phyloP scores from a whole-genome alignment of 2,797 vertebrate genomes.

The Cyprinodon diabolis region DNA sequence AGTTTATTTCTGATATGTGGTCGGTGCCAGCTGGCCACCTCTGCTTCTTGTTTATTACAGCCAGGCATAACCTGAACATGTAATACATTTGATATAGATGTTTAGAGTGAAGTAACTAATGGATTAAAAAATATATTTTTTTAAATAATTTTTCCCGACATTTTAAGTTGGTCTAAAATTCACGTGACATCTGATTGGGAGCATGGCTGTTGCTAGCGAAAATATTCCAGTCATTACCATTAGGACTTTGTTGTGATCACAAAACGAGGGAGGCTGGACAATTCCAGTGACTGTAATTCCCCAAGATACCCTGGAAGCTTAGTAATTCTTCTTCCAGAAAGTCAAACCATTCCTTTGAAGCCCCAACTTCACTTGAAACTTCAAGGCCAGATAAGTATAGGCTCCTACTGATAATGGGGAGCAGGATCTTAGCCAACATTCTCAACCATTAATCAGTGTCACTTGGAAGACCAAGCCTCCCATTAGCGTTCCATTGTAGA shows the following conservation, averaged over 20 bases:
- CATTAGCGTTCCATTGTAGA: constrained; percentile 63
- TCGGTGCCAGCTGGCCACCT: too few species aligned
- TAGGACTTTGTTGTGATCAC: not conserved
- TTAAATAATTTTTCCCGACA: too few species aligned
- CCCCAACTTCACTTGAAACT: constrained; percentile 32
- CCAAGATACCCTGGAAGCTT: not conserved
- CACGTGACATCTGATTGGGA: too few species aligned
- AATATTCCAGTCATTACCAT: not conserved
- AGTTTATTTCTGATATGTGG: too few species aligned
- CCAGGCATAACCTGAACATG: too few species aligned
- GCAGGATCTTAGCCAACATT: constrained; percentile 45
- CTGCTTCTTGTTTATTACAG: too few species aligned
- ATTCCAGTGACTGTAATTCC: not conserved
- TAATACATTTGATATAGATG: too few species aligned
- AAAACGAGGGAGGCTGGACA: not conserved
- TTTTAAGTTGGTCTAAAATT: too few species aligned
- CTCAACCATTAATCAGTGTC: constrained; percentile 71
- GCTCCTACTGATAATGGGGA: constrained; percentile 46
- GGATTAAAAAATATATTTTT: too few species aligned
- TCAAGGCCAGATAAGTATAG: constrained; percentile 37
- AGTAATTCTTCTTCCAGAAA: constrained; percentile 17
- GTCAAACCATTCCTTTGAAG: constrained; percentile 38
- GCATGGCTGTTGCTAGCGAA: not conserved
- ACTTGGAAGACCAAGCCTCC: constrained; percentile 71
- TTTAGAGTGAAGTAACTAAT: too few species aligned